Evolutionary conservation across 2,797 vertebrate species (phyloP), one percentile per base, ranked within the genome.

Genomic region (Artibeus jamaicensis): DNA sequence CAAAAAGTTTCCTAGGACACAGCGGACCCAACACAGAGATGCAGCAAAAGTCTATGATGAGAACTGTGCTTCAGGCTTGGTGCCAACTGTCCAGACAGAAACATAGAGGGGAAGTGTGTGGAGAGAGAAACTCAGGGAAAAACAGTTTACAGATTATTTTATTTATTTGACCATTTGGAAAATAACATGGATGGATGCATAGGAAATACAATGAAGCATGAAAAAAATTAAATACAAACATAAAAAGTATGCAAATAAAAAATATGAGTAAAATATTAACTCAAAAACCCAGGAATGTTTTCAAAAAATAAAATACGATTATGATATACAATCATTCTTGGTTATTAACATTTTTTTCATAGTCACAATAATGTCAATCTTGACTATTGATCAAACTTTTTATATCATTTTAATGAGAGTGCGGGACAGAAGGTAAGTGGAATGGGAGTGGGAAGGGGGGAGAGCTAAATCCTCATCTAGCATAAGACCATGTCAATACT

Each of bases 151-250:
- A 42, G 24, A n/a, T 76, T 50, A 32, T 48, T 79, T 88, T 34
- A 62, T 39, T 76, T 95, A 42, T 50, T 39, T 59, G 46, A 53
- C 19, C 37, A 88, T 34, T 88, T 88, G 3, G 59, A 89, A 93
- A 93, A 86, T 29, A 83, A 24, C 42, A 44, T 55, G 50, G 26
- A 48, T 34, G 14, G 29, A 76, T 50, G 6, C 18, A 19, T 37
- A 32, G 87, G 12, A 67, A 84, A 88, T 50, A 71, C 4, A 22
- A 55, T 71, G 37, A n/a, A 71, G 3, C 7, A 59, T 44, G 18
- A 34, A 90, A 77, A 88, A 57, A 46, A 55, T 24, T 44, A 93
- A 76, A 11, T 59, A 18, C 10, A 74, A 85, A 50, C 21, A 26
- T 16, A 92, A 50, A 48, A 55, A 14, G 10, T 42, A 55, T 70